Conservation (phyloP, 2,888 invertebrate genomes). For the Perizoma flavofasciatum region DNA sequence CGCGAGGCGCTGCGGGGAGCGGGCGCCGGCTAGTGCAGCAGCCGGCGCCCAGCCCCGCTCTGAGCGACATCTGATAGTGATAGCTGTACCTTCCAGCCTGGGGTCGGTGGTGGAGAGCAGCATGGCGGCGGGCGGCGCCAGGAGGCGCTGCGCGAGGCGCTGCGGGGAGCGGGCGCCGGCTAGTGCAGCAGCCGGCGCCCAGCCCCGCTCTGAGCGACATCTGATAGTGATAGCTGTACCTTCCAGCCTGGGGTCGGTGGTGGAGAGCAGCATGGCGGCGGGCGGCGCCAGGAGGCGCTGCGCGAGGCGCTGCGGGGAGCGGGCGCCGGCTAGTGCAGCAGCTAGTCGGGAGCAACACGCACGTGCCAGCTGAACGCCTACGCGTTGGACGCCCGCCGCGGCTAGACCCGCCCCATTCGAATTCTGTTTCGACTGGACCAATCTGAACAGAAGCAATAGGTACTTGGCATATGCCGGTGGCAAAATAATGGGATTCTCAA, state of each 20-base stretch:
- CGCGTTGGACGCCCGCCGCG: slow-evolving; percentile 48
- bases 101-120: too few species aligned
- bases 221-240: slow-evolving; percentile 30
- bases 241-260: slow-evolving; percentile 33
- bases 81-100: too few species aligned
- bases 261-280: slow-evolving; percentile 39
- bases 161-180: slow-evolving; percentile 19
- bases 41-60: slow-evolving; percentile 22
- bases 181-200: slow-evolving; percentile 35
- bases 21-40: slow-evolving; percentile 33
- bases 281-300: slow-evolving; percentile 52
- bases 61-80: slow-evolving; percentile 3
- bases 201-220: background rate
- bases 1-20: slow-evolving; percentile 43
- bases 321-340: slow-evolving; percentile 40
- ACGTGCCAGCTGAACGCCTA: slow-evolving; percentile 60
- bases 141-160: slow-evolving; percentile 53
- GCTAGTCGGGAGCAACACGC: slow-evolving; percentile 60
- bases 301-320: slow-evolving; percentile 54
- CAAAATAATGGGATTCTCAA: too few species aligned
- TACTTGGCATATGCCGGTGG: too few species aligned
- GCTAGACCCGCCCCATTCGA: slow-evolving; percentile 20
- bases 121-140: too few species aligned
- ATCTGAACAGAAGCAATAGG: slow-evolving; percentile 30
- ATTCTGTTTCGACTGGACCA: slow-evolving; percentile 34